These are phyloP conservation scores for Pteronura brasiliensis DNA, from an alignment of 2,113 vertebrate species.

Conservation along the genomic window DNA sequence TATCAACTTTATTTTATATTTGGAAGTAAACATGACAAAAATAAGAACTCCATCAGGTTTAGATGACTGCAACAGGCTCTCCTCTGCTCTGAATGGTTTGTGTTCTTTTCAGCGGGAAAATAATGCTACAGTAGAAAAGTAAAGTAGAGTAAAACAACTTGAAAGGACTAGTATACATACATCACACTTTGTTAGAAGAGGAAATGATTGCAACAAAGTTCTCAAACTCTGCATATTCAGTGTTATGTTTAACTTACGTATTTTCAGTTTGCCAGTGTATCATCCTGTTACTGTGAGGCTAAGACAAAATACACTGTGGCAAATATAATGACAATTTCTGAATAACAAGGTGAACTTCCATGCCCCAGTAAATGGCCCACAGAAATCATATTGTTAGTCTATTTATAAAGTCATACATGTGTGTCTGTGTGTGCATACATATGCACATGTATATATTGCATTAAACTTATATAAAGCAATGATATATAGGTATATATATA, in stretches of 20 bases:
- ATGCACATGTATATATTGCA: not conserved
- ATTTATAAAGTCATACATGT: not conserved
- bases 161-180: not conserved
- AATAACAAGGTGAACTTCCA: not conserved
- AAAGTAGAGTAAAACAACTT: conserved; percentile 20
- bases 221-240: not conserved
- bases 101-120: not conserved
- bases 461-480: not conserved
- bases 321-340: conserved; percentile 33
- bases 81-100: conserved; percentile 31
- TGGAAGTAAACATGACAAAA: not conserved
- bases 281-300: not conserved
- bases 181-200: not conserved
- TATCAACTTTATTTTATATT: conserved; percentile 53
- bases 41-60: not conserved
- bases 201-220: not conserved
- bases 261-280: not conserved
- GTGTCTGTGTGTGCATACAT: not conserved
- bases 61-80: conserved; percentile 31
- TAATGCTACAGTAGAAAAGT: conserved; percentile 47
- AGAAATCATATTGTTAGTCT: conserved; percentile 22
- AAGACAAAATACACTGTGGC: not conserved
- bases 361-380: not conserved
- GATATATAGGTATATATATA: not conserved
- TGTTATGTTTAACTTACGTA: not conserved